Evolutionary conservation across 2,888 invertebrate genomes (phyloP), one percentile per base, ranked within the genome.

Genomic region (Macroteleia sp.): DNA sequence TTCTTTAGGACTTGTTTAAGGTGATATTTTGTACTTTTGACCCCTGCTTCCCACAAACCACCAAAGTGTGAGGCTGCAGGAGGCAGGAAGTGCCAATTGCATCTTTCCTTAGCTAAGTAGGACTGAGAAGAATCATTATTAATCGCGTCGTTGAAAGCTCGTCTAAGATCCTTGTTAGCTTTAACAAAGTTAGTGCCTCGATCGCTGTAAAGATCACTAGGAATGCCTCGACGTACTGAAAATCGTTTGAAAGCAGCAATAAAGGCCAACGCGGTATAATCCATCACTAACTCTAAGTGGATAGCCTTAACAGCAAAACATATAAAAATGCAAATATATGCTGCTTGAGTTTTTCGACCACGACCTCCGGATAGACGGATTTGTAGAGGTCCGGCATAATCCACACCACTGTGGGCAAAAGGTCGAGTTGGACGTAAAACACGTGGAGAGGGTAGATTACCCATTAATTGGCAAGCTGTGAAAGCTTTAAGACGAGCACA

Each of bases 341-440:
- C 36, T 20, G 57, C 64, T 0, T 44, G 52, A 0, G 70, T 4
- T 25, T 61, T 70, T 8, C 54, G 32, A 3, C 70, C 69, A 0
- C 54, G 50, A 0, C 70, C 69, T 0, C 16, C 0, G 0, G 34
- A 1, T 0, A 42, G 61, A 0, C 62, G 42, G n/a, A 42, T 4
- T 5, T 2, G 30, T n/a, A 77, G n/a, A 0, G 62, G 79, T 3
- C 75, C 79, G 5, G 66, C 75, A 10, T 69, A 79, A 20, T 76
- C 79, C 8, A 70, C 57, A 0, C 73, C 69, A 5, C 16, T 20
- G 12, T 77, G 59, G n/a, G n/a, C n/a, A n/a, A n/a, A n/a, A n/a
- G n/a, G n/a, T n/a, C n/a, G n/a, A n/a, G n/a, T n/a, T n/a, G n/a
- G n/a, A n/a, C n/a, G n/a, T n/a, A n/a, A n/a, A n/a, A n/a, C n/a